phyloP scores from a whole-genome alignment of 92 coral and sea anemone genomes.

The Pocillopora grandis region DNA sequence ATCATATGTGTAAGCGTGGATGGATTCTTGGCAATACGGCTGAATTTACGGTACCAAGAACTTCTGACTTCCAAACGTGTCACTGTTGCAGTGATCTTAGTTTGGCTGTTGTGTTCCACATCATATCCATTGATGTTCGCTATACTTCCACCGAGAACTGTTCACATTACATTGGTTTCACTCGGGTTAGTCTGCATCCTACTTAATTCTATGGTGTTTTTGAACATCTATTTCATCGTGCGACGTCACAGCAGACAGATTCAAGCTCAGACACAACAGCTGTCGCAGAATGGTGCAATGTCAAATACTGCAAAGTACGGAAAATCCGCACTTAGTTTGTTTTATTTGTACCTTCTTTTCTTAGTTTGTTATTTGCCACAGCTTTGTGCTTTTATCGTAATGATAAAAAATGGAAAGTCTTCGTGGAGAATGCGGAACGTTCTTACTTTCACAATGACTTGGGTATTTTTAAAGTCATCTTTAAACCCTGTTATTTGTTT shows the following conservation, averaged over 20 bases:
- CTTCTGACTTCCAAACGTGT: slow-evolving; percentile 3
- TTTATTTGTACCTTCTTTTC: background rate
- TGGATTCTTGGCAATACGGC: background rate
- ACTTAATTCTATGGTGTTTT: background rate
- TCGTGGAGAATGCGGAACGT: background rate
- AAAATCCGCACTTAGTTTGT: background rate
- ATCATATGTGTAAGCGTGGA: background rate
- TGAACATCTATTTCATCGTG: background rate
- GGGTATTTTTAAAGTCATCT: background rate
- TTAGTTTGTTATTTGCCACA: background rate
- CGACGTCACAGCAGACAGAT: background rate
- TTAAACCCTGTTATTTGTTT: background rate
- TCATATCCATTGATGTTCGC: background rate
- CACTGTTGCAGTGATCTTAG: background rate
- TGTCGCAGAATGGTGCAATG: background rate
- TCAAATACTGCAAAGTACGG: background rate
- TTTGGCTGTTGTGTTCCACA: background rate
- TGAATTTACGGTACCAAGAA: background rate
- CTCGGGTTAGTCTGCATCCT: background rate
- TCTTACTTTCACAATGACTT: background rate
- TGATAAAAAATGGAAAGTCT: background rate
- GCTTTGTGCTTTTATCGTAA: background rate
- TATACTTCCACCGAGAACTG: background rate
- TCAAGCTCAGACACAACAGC: background rate
- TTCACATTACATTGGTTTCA: background rate